Evolutionary conservation across 2,888 invertebrate genomes (phyloP), one percentile per base, ranked within the genome.

Genomic region (Cryptus viduatorius): DNA sequence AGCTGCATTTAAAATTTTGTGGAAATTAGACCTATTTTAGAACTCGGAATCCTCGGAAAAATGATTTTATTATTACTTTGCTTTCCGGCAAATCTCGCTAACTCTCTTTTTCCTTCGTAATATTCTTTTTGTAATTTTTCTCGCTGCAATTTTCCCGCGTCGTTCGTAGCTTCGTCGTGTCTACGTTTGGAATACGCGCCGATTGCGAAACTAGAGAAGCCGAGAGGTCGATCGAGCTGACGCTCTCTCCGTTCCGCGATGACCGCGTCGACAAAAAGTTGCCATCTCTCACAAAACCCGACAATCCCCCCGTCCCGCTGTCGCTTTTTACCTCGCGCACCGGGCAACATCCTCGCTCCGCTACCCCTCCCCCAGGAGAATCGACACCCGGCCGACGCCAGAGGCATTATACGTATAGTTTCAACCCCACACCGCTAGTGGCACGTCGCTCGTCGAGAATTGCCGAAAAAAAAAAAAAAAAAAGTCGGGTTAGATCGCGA

Each of bases 361-460:
- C 76, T 83, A 76, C 71, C 67, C 84, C 71, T 61, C 84, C 67
- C 76, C 81, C 81, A 75, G 71, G 84, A 79, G 81, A 82, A 84
- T 75, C 78, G 84, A 79, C 78, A 82, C 78, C 79, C 75, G 65
- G 46, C 69, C 65, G 79, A 65, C 78, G 64, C 75, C 10, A 4
- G 80, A 50, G 84, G 42, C 48, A 56, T 31, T 50, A 48, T 64
- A 14, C 61, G 12, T 56, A 56, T 44, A 64, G 64, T 19, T 4
- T 29, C 12, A 14, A 16, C 59, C 37, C 37, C 37, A 29, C 68
- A 67, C 65, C 29, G 12, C 50, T 37, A 37, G n/a, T 72, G 65
- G 48, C 61, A 61, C 50, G 48, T 68, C 75, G 61, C 67, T 76
- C 71, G 44, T 77, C 72, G 73, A 78, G 72, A 76, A 65, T 67